These are phyloP conservation scores for Solenopsis fugax DNA, from an alignment of 1,140 invertebrate species.

Conservation along the genomic window DNA sequence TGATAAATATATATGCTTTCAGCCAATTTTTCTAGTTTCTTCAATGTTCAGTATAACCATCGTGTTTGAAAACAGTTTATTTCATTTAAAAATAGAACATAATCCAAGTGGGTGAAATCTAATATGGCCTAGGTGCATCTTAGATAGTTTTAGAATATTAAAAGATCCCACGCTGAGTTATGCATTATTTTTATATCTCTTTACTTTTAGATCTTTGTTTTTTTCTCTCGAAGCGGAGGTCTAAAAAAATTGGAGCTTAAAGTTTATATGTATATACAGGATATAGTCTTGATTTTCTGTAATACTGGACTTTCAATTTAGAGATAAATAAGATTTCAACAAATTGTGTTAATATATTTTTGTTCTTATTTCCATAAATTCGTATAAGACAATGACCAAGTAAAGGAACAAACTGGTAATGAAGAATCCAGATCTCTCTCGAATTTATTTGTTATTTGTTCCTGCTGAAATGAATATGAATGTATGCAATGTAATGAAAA, in stretches of 20 bases:
- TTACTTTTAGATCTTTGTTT: constrained; percentile 10
- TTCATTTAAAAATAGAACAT: constrained; percentile 20
- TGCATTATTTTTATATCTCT: constrained; percentile 34
- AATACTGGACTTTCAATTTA: not conserved
- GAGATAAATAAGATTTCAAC: not conserved
- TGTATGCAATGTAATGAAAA: not conserved
- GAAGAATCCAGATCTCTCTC: not conserved
- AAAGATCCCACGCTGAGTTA: not conserved
- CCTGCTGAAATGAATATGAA: not conserved
- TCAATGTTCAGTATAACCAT: not conserved
- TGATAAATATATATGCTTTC: not conserved
- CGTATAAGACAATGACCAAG: not conserved
- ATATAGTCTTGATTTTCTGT: not conserved
- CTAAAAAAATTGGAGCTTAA: not conserved
- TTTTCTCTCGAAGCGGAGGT: not conserved
- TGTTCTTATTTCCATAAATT: not conserved
- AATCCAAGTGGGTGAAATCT: not conserved
- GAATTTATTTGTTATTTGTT: not conserved
- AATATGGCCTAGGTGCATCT: not conserved
- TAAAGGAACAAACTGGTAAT: not conserved
- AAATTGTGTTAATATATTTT: not conserved
- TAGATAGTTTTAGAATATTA: constrained; percentile 11
- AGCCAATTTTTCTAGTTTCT: not conserved
- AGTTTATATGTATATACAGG: not conserved
- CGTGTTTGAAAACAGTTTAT: not conserved